Evolutionary conservation across 2,888 invertebrate genomes (phyloP).

Genomic region (Drosophila phalerata): DNA sequence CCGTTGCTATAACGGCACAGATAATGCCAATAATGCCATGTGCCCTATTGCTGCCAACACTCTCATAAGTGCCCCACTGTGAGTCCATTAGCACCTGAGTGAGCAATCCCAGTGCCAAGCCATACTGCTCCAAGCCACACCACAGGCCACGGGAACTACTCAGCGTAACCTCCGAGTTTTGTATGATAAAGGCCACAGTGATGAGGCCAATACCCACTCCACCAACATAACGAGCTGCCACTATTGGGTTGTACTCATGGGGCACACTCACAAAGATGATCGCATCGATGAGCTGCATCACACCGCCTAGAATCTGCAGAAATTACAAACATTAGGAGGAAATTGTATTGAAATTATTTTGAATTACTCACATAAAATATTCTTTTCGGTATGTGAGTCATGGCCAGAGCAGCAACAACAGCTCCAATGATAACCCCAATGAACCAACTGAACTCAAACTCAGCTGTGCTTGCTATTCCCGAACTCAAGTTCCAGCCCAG

Average conservation of each 20-base stretch:
- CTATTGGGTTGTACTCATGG: conserved; percentile 48
- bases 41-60: conserved; percentile 53
- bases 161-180: conserved; percentile 71
- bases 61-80: conserved; percentile 44
- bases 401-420: conserved; percentile 57
- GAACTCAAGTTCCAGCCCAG: conserved; percentile 67
- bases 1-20: conserved; percentile 54
- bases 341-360: background rate
- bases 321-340: background rate
- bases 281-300: conserved; percentile 70
- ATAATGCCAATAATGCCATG: conserved; percentile 79
- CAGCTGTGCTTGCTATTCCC: conserved; percentile 26
- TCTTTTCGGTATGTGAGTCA: conserved; percentile 57
- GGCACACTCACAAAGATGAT: conserved; percentile 74
- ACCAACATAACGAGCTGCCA: conserved; percentile 77
- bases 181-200: conserved; percentile 73
- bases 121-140: conserved; percentile 72
- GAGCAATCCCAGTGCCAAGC: conserved; percentile 66
- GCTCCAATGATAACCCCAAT: conserved; percentile 78
- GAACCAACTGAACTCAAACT: conserved; percentile 77
- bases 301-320: conserved; percentile 44
- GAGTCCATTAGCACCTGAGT: conserved; percentile 72
- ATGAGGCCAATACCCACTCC: conserved; percentile 77
- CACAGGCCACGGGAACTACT: conserved; percentile 68
- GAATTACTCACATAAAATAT: conserved; percentile 55